Conservation (phyloP, 2,888 invertebrate genomes). For the Uropetala carovei region DNA sequence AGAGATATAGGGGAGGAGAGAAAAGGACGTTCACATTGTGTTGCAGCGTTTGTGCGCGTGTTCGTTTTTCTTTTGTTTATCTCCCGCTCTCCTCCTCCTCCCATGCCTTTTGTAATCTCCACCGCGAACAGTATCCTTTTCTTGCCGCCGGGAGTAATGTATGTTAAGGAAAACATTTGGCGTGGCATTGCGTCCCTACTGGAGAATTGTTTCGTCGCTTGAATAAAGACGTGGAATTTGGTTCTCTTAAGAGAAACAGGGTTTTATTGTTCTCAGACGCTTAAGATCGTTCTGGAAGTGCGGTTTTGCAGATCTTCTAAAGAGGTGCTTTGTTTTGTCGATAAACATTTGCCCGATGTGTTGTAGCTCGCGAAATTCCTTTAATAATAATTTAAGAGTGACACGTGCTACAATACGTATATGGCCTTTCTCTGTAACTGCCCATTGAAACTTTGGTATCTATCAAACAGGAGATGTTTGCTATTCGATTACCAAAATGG, state of each 20-base stretch:
- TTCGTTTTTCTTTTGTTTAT: conserved; percentile 45
- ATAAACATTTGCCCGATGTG: not conserved
- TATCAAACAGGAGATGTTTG: too few relatives aligned
- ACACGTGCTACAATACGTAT: too few relatives aligned
- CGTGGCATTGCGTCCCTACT: conserved; percentile 31
- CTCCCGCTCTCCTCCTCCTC: not conserved
- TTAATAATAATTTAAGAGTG: not conserved
- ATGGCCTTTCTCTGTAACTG: too few relatives aligned
- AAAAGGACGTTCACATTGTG: conserved; percentile 60
- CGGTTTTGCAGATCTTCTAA: not conserved
- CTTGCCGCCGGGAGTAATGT: conserved; percentile 52
- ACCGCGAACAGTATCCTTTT: conserved; percentile 60
- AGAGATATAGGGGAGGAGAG: not conserved
- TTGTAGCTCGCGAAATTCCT: not conserved
- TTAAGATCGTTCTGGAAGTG: not conserved
- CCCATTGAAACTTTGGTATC: too few relatives aligned
- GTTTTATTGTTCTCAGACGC: conserved; percentile 26
- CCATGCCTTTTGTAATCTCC: conserved; percentile 46
- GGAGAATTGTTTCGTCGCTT: conserved; percentile 62
- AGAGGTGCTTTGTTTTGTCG: conserved; percentile 1
- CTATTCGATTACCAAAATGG: too few relatives aligned
- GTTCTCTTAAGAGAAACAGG: conserved; percentile 50
- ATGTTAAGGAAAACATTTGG: conserved; percentile 60
- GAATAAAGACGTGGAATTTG: conserved; percentile 61
- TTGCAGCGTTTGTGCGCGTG: conserved; percentile 36